Percentiles rank a stretch among this genome's conserved stretches.
phyloP scores from a whole-genome alignment of 2,888 invertebrate genomes.

The Amorpha juglandis region DNA sequence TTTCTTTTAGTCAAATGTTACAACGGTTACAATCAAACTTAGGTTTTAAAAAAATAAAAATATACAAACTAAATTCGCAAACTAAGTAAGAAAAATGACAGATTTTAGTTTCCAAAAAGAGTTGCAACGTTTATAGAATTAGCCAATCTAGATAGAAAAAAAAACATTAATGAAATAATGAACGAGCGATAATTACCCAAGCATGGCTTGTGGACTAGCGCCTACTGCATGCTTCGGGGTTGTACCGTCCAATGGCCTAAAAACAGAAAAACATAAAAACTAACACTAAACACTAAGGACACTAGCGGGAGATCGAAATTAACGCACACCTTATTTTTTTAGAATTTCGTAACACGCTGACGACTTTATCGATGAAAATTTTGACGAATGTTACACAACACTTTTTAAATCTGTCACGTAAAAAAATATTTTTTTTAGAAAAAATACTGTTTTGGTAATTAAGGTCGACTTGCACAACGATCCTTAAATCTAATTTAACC shows the following conservation, averaged over 20 bases:
- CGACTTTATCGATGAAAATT: background rate
- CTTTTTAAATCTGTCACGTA: background rate
- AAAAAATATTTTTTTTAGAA: too few relatives aligned
- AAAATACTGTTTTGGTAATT: too few relatives aligned
- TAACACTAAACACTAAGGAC: constrained; percentile 70
- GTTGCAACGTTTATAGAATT: background rate
- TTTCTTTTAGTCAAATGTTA: background rate
- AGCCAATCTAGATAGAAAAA: constrained; percentile 17
- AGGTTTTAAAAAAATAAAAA: background rate
- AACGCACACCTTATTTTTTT: constrained; percentile 44
- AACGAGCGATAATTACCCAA: constrained; percentile 85
- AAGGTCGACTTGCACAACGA: too few relatives aligned
- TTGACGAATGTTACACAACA: background rate
- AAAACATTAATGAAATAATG: constrained; percentile 46
- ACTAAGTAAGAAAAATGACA: background rate
- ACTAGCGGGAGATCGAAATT: constrained; percentile 42
- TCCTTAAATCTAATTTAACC: too few relatives aligned
- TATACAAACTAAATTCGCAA: constrained; percentile 6
- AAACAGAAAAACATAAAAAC: constrained; percentile 83
- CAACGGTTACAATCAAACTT: background rate
- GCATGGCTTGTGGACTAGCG: constrained; percentile 84
- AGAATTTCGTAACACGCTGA: constrained; percentile 50
- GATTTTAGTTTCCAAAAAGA: background rate
- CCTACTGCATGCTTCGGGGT: constrained; percentile 84
- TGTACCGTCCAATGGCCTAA: constrained; percentile 86